Conservation (phyloP, 2,113 vertebrate genomes). For the Zosterops japonicus region DNA sequence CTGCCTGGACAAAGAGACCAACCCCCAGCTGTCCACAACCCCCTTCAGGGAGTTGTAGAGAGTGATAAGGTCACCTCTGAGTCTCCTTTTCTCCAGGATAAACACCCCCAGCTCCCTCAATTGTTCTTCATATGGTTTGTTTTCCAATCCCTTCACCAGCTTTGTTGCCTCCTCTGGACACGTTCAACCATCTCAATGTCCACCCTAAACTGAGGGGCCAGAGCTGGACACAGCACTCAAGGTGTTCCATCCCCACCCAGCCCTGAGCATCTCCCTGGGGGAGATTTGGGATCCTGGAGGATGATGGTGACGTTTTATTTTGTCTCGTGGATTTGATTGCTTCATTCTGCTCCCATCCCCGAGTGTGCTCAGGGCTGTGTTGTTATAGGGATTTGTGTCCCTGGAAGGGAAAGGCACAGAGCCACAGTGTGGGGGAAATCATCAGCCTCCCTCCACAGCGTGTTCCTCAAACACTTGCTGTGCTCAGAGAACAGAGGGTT, state of each 20-base stretch:
- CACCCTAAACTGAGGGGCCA: too few species aligned
- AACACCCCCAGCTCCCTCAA: too few species aligned
- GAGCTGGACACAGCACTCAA: too few species aligned
- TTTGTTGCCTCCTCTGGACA: too few species aligned
- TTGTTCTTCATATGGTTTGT: too few species aligned
- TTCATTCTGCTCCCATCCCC: not conserved
- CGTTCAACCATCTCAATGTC: too few species aligned
- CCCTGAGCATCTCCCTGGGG: not conserved
- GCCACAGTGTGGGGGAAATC: rapidly evolving
- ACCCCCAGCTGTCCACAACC: too few species aligned
- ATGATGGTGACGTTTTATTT: not conserved
- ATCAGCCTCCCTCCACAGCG: not conserved
- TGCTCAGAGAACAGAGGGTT: not conserved
- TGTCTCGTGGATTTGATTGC: not conserved
- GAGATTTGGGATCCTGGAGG: not conserved
- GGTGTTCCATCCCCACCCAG: not conserved
- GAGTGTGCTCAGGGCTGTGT: not conserved
- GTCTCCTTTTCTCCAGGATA: too few species aligned
- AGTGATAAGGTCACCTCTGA: too few species aligned
- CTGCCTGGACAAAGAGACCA: too few species aligned
- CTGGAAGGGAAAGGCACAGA: not conserved
- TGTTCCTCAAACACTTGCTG: not conserved
- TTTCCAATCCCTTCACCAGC: too few species aligned
- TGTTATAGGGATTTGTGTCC: not conserved
- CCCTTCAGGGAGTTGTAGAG: too few species aligned